Evolutionary conservation across 2,113 vertebrate species (phyloP), one percentile per base, ranked within the genome.

Genomic region (Notechis scutatus): DNA sequence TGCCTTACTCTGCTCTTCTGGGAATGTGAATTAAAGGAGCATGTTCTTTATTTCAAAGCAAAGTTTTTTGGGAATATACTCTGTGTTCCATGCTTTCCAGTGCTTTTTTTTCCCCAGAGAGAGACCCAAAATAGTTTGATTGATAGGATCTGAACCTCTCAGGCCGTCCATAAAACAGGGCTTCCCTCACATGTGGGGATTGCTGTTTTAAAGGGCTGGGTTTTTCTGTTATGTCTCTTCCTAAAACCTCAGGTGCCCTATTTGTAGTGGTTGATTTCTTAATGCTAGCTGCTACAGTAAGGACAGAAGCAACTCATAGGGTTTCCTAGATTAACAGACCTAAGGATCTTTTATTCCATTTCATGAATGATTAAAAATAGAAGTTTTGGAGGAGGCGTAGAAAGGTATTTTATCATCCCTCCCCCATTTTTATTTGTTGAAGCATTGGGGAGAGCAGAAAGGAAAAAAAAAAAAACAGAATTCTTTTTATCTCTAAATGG

Each of bases 251-350:
- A 93, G 64, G 93, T 92, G 21, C 91, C 74, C 85, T 94, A 55
- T 94, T 94, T 20, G 21, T 93, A 91, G 85, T 87, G 93, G 90
- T 94, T 0, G 5, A 96, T 96, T 96, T 95, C 94, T 85, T 96
- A 95, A 94, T 87, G 88, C 54, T 90, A 94, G 90, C 54, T 94
- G 85, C 57, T 95, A 94, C 95, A 89, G 88, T 94, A 92, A 95
- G 91, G 92, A 89, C 91, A 92, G 91, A 89, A 92, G 94, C 18
- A 6, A 88, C 14, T 0, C 94, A 88, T 56, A 93, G 92, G 89
- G 92, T 93, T 95, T 81, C 91, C 47, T 3, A 85, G 92, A 92
- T 94, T 90, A 94, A 56, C 0, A 85, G 92, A 96, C 96, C 93
- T 96, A 91, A 69, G 92, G 50, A 85, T 89, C 54, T 91, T 89